Evolutionary conservation across 2,113 vertebrate species (phyloP).

Genomic region (Sinocyclocheilus anophthalmus): DNA sequence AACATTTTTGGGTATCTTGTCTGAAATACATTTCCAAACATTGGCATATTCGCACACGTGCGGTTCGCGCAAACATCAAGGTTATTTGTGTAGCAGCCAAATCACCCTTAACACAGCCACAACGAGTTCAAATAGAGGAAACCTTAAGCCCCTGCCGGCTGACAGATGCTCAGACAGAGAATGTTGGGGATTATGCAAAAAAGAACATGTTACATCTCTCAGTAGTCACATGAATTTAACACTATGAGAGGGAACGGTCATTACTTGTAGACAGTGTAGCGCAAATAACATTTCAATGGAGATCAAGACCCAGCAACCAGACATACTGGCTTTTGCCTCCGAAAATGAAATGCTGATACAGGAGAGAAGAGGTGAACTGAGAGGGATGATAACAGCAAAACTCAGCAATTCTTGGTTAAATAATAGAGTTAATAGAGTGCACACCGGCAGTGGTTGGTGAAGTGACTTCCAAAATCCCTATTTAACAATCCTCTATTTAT

Average conservation of each 20-base stretch:
- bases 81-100: conserved; percentile 37
- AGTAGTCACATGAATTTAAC: conserved; percentile 43
- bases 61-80: background rate
- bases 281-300: background rate
- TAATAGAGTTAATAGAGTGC: background rate
- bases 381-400: background rate
- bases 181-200: conserved; percentile 46
- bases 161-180: conserved; percentile 53
- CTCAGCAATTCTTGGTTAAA: background rate
- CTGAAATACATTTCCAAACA: background rate
- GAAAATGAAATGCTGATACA: background rate
- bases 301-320: background rate
- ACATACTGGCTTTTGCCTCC: background rate
- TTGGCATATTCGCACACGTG: background rate
- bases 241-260: background rate
- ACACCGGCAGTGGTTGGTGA: background rate
- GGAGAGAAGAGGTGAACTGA: background rate
- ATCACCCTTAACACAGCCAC: conserved; percentile 18
- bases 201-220: conserved; percentile 35
- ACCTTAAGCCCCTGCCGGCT: conserved; percentile 36
- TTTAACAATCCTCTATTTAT: background rate
- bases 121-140: conserved; percentile 19
- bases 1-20: background rate
- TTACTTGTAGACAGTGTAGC: background rate
- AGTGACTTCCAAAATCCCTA: background rate